Base-by-base conservation (phyloP, 2,797 vertebrate genomes). In the Saxicola maurus region DNA sequence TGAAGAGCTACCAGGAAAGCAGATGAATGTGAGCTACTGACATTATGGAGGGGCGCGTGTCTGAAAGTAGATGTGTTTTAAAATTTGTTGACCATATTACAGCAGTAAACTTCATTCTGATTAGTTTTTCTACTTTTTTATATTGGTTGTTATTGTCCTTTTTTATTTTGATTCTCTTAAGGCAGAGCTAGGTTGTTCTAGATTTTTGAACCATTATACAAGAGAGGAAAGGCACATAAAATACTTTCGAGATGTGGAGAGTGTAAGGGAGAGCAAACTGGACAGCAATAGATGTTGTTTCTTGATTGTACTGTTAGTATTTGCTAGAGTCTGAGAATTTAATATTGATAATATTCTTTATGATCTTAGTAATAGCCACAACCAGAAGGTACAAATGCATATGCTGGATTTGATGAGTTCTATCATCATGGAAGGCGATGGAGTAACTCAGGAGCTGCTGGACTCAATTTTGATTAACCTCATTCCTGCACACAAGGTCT, bases 391-490 rank as follows among this genome's bases (percentile, higher is more conserved):
- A 95, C 99, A 99, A 95, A 98, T 99, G 98, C 99, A 99, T 96
- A 99, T 99, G 99, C 96, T 99, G 97, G 99, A 99, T 95, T 98
- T 99, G 98, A 99, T 99, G 99, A 99, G 99, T 97, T 99, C 99
- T 96, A 99, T 99, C 97, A 99, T 99, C 97, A 99, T 98, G 98
- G 99, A 99, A 97, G 99, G 99, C 85, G 99, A 99, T 87, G 99
- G 99, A 96, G 99, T 99, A 96, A 99, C 99, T 92, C 99, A 99
- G 95, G 99, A 99, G 96, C 97, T 99, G 95, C 95, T 99, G 97
- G 99, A 99, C 95, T 99, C 99, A 74, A 99, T 99, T 97, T 99
- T 99, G 93, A 99, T 99, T 92, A 99, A 99, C 97, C 99, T 99
- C 96, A 99, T 99, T 90, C 98, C 99, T 95, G 99, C 99, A 96